Conservation (phyloP, 2,888 invertebrate genomes). For the Meiosimyza decipiens region DNA sequence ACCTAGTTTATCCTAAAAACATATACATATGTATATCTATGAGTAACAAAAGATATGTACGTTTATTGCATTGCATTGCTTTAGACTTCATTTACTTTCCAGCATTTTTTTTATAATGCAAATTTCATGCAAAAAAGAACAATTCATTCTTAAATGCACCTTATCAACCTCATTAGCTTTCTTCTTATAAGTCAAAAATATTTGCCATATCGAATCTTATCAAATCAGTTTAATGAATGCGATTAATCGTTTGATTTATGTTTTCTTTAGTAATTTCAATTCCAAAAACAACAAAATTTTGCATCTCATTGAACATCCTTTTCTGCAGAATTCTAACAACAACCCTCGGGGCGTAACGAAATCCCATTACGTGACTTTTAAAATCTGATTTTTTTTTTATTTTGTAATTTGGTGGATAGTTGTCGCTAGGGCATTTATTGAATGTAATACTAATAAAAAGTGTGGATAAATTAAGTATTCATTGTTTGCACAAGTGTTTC, state of each 20-base stretch:
- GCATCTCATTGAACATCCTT: slow-evolving; percentile 18
- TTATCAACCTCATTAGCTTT: too few species aligned
- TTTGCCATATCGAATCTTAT: slow-evolving; percentile 12
- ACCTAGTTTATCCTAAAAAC: too few species aligned
- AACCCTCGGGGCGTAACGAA: slow-evolving; percentile 1
- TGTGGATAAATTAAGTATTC: slow-evolving; percentile 22
- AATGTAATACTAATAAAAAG: neutral
- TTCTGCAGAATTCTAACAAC: neutral
- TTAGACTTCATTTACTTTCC: too few species aligned
- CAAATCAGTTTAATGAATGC: neutral
- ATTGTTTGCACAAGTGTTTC: slow-evolving; percentile 29
- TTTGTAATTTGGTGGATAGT: neutral
- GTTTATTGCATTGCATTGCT: too few species aligned
- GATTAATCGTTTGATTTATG: slow-evolving; percentile 30
- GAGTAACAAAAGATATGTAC: too few species aligned
- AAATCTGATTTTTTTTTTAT: neutral
- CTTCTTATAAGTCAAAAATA: neutral
- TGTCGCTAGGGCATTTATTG: neutral
- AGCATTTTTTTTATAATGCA: too few species aligned
- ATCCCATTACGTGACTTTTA: slow-evolving; percentile 19
- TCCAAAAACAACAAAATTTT: neutral
- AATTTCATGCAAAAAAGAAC: too few species aligned
- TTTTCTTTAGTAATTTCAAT: neutral
- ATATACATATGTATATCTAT: too few species aligned
- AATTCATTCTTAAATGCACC: too few species aligned